Percentiles rank a stretch among this genome's conserved stretches.
phyloP scores from a whole-genome alignment of 2,113 vertebrate species.

The Nothobranchius kuhntae region DNA sequence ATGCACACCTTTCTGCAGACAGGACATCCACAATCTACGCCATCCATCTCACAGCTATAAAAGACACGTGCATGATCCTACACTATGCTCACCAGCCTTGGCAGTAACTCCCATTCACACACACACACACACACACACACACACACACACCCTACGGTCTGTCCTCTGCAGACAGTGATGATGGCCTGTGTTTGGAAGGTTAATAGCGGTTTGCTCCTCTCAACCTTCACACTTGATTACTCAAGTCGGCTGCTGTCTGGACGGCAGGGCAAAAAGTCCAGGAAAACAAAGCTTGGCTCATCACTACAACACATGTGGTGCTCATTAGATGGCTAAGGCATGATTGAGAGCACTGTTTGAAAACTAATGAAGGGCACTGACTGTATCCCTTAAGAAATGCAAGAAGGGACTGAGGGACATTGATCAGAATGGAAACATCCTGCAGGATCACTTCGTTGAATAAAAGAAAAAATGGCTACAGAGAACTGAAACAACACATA shows the following conservation, averaged over 20 bases:
- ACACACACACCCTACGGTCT: neutral
- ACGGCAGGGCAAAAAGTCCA: conserved; percentile 31
- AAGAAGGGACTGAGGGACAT: neutral
- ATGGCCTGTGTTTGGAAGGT: conserved; percentile 70
- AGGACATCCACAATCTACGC: conserved; percentile 8
- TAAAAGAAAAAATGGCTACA: too few species aligned
- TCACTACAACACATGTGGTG: neutral
- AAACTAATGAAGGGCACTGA: conserved; percentile 2
- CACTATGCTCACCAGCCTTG: conserved; percentile 11
- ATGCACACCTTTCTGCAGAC: conserved; percentile 6
- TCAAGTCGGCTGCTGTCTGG: conserved; percentile 52
- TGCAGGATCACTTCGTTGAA: neutral
- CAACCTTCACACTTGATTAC: conserved; percentile 80
- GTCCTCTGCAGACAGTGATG: conserved; percentile 49
- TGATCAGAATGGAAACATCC: neutral
- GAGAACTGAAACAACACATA: too few species aligned
- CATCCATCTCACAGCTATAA: conserved; percentile 39
- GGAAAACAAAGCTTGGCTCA: conserved; percentile 23
- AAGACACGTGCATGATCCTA: conserved; percentile 17
- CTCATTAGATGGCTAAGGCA: conserved; percentile 34
- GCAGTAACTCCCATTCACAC: conserved; percentile 7
- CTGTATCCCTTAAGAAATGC: neutral
- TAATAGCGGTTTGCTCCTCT: conserved; percentile 73
- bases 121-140: neutral
- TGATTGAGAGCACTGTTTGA: conserved; percentile 20